phyloP scores from a whole-genome alignment of 2,888 invertebrate genomes.

The Alentia gelatinosa region DNA sequence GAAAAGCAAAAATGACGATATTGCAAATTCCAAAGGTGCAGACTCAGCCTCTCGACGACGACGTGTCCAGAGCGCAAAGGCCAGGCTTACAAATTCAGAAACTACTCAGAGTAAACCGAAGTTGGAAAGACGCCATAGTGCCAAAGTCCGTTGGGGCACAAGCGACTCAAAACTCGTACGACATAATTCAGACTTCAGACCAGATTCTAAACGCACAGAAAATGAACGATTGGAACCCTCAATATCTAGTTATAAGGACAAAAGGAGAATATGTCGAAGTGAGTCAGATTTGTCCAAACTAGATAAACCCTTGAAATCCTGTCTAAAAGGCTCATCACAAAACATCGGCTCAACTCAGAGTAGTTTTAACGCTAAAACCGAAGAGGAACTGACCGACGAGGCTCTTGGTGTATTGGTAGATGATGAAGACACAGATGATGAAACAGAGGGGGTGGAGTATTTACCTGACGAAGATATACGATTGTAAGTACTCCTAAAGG shows the following conservation, averaged over 20 bases:
- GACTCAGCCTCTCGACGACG: not conserved
- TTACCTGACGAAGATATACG: too few species aligned
- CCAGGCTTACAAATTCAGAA: not conserved
- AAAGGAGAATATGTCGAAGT: not conserved
- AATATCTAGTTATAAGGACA: not conserved
- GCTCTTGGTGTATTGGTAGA: conserved; percentile 15
- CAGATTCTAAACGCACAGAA: not conserved
- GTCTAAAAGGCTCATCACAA: not conserved
- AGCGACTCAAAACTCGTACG: not conserved
- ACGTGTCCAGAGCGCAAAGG: conserved; percentile 26
- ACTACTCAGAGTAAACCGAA: not conserved
- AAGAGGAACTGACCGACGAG: conserved; percentile 9
- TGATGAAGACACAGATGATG: conserved; percentile 32
- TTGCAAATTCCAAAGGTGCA: not conserved
- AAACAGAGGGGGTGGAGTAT: not conserved
- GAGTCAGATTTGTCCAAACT: conserved; percentile 2
- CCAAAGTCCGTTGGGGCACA: not conserved
- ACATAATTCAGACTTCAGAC: not conserved
- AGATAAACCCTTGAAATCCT: conserved; percentile 13
- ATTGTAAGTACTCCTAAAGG: too few species aligned
- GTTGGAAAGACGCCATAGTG: not conserved
- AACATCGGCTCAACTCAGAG: not conserved
- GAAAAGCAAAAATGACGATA: not conserved
- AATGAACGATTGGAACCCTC: not conserved
- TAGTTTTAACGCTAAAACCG: not conserved